phyloP scores from a whole-genome alignment of 2,888 invertebrate genomes.

The Coenonympha glycerion region DNA sequence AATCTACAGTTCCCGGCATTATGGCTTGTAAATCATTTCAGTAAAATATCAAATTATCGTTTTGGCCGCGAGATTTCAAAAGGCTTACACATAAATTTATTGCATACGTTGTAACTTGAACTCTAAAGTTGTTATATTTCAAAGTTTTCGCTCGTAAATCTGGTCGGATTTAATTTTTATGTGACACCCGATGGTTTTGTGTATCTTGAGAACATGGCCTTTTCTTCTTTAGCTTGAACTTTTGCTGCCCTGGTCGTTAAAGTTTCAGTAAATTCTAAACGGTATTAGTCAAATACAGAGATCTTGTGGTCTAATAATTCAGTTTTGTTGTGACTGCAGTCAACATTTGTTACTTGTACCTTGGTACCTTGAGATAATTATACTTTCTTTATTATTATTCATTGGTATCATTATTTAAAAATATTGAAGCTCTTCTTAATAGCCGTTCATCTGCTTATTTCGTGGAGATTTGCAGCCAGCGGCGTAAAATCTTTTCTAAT shows the following conservation, averaged over 20 bases:
- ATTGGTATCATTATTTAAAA: no score
- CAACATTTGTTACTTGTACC: no score
- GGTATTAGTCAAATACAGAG: not conserved
- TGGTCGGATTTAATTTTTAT: constrained; percentile 64
- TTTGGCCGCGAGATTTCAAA: constrained; percentile 37
- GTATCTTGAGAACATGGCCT: constrained; percentile 28
- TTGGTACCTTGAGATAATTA: no score
- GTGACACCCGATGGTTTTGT: constrained; percentile 48
- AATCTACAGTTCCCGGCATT: constrained; percentile 10
- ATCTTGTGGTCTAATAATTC: not conserved
- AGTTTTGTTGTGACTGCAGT: not conserved
- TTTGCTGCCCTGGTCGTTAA: constrained; percentile 1
- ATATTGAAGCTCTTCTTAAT: no score
- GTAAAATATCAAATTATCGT: constrained; percentile 46
- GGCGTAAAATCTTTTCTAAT: constrained; percentile 1
- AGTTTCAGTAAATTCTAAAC: not conserved
- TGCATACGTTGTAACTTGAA: constrained; percentile 55
- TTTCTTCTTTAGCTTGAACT: not conserved
- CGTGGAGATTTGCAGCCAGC: not conserved
- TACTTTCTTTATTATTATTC: no score
- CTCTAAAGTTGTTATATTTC: constrained; percentile 67
- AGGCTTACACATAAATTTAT: constrained; percentile 58
- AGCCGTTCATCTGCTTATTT: not conserved
- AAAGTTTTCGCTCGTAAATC: constrained; percentile 66
- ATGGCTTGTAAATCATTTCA: constrained; percentile 32